phyloP scores from a whole-genome alignment of 2,797 vertebrate species.

The Gila robusta region DNA sequence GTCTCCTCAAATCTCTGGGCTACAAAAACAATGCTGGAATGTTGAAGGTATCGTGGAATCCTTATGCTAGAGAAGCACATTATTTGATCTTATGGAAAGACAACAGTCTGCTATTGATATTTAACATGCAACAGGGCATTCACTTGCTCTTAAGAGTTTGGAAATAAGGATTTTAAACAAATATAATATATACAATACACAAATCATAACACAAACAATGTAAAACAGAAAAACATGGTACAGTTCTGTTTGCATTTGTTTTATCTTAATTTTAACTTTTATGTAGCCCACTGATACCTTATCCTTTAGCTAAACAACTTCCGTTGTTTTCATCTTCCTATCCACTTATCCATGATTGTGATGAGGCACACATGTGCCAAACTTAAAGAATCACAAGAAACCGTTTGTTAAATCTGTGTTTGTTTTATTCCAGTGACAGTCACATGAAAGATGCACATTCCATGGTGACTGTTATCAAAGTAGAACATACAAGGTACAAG shows the following conservation, averaged over 20 bases:
- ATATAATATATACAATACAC: background rate
- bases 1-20: slow-evolving; percentile 3
- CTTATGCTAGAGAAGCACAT: background rate
- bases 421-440: too few species aligned
- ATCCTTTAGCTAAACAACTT: background rate
- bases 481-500: too few species aligned
- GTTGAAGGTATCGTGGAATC: background rate
- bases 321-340: background rate
- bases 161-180: background rate
- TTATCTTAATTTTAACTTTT: background rate
- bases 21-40: background rate
- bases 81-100: background rate
- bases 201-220: background rate
- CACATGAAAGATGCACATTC: too few species aligned
- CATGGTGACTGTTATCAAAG: too few species aligned
- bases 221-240: background rate
- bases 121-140: background rate
- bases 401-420: too few species aligned
- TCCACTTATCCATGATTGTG: background rate
- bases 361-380: too few species aligned
- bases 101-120: background rate
- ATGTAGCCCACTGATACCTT: background rate
- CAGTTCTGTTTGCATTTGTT: background rate
- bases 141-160: background rate
- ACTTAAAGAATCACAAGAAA: too few species aligned